Evolutionary conservation across 2,113 vertebrate genomes (phyloP).

Genomic region (Nettapus auritus): DNA sequence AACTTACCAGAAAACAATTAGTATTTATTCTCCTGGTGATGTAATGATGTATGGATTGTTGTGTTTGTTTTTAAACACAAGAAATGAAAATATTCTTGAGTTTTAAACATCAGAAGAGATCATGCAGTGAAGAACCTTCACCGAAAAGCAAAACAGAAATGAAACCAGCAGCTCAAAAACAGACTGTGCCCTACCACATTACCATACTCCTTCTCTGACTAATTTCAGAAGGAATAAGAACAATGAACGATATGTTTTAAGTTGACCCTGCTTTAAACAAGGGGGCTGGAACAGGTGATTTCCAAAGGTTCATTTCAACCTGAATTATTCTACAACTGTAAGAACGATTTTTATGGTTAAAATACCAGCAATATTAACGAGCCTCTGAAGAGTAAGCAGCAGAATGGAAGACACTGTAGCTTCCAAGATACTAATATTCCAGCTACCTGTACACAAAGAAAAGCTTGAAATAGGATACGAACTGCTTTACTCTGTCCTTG

Average conservation of each 20-base stretch:
- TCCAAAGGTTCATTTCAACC: background rate
- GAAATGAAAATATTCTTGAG: background rate
- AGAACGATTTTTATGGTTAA: background rate
- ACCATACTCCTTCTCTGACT: slow-evolving; percentile 64
- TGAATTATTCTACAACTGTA: background rate
- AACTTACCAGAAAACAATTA: background rate
- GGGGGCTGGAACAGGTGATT: background rate
- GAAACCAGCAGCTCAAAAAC: slow-evolving; percentile 15
- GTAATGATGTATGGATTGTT: background rate
- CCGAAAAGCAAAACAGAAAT: slow-evolving; percentile 39
- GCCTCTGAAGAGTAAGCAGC: background rate
- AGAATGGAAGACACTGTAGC: background rate
- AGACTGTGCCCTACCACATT: slow-evolving; percentile 26
- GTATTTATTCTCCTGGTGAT: background rate
- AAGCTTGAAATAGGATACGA: background rate
- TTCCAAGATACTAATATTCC: background rate
- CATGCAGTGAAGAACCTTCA: background rate
- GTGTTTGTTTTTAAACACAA: background rate
- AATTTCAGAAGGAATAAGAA: slow-evolving; percentile 56
- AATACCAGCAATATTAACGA: background rate
- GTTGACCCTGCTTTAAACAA: background rate
- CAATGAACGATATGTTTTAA: slow-evolving; percentile 4
- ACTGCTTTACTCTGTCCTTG: background rate
- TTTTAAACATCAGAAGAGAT: background rate
- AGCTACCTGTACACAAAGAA: background rate